Conservation (phyloP, 2,113 vertebrate genomes). For the Melanostigma gelatinosum region DNA sequence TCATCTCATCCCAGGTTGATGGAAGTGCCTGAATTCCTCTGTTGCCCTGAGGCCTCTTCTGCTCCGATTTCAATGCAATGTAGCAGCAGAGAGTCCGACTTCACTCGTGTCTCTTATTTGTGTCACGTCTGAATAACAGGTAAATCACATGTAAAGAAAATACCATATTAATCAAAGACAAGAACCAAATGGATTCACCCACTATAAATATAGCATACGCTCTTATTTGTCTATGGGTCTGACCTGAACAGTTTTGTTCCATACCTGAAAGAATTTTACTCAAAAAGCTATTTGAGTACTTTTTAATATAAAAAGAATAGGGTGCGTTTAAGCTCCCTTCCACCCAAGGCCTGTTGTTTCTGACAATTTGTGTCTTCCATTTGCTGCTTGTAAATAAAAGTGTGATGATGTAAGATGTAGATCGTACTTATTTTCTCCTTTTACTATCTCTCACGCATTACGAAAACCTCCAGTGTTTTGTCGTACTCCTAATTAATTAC, state of each 20-base stretch:
- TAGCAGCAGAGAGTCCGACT: constrained; percentile 45
- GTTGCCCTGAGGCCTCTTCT: constrained; percentile 43
- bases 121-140: constrained; percentile 17
- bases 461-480: constrained; percentile 12
- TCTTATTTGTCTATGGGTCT: constrained; percentile 8
- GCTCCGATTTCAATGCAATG: constrained; percentile 51
- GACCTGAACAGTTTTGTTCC: constrained; percentile 10
- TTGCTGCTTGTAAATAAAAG: not conserved
- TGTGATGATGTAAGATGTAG: not conserved
- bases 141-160: constrained; percentile 15
- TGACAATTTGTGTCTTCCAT: not conserved
- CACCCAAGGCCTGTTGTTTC: not conserved
- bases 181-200: not conserved
- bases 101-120: constrained; percentile 35
- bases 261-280: constrained; percentile 38
- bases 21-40: constrained; percentile 61
- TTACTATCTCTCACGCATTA: not conserved
- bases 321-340: constrained; percentile 27
- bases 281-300: not conserved
- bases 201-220: not conserved
- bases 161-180: not conserved
- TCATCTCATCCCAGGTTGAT: constrained; percentile 54
- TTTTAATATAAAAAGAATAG: constrained; percentile 40
- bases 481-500: constrained; percentile 22
- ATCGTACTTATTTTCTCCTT: not conserved